phyloP scores from a whole-genome alignment of 2,113 vertebrate genomes.

The Butorides virescens region DNA sequence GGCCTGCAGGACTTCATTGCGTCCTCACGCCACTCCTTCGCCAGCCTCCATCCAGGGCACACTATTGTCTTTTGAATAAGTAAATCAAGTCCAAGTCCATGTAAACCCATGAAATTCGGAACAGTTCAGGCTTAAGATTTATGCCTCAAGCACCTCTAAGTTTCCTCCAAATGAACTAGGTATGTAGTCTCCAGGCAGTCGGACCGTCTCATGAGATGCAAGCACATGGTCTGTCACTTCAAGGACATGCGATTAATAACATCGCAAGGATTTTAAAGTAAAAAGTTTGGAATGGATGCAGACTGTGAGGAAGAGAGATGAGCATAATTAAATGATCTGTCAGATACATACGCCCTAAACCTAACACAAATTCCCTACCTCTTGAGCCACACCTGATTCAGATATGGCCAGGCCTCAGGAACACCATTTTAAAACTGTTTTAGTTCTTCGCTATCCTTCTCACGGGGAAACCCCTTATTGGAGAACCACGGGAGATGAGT shows the following conservation, averaged over 20 bases:
- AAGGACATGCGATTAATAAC: not conserved
- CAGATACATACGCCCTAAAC: accelerated
- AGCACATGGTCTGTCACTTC: not conserved
- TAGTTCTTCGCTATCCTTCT: not conserved
- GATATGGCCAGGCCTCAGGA: accelerated
- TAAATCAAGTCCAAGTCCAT: not conserved
- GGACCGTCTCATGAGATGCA: accelerated
- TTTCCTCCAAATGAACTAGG: not conserved
- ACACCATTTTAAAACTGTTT: accelerated
- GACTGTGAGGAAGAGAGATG: not conserved
- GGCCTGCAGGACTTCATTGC: not conserved
- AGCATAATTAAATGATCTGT: not conserved
- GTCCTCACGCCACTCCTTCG: accelerated
- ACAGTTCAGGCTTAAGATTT: not conserved
- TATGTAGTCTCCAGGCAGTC: not conserved
- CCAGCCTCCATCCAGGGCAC: accelerated
- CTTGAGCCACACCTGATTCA: not conserved
- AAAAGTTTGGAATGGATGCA: not conserved
- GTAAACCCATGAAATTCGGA: not conserved
- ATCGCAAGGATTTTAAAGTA: not conserved
- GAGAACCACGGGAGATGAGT: accelerated
- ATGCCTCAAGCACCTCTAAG: not conserved
- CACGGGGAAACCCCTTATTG: not conserved
- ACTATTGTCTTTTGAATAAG: not conserved
- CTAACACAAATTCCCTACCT: not conserved